These are phyloP conservation scores for Drosophila sturtevanti DNA, from an alignment of 1,140 invertebrate genomes.

Conservation along the genomic window DNA sequence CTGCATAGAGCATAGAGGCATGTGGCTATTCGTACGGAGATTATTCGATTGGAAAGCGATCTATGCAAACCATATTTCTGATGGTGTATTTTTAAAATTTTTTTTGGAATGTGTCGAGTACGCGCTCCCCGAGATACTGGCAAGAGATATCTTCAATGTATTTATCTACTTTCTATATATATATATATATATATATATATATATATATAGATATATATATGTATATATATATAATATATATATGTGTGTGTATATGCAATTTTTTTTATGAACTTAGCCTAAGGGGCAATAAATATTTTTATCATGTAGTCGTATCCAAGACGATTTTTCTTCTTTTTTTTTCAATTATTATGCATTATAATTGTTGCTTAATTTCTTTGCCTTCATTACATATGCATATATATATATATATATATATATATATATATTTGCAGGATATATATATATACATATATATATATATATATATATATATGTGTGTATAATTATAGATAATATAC, in stretches of 20 bases:
- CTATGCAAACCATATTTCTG: no score
- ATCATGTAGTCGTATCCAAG: conserved; percentile 19
- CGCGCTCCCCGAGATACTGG: conserved; percentile 51
- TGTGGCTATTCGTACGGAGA: not conserved
- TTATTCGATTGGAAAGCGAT: no score
- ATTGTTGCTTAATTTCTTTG: conserved; percentile 24
- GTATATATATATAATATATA: conserved; percentile 20
- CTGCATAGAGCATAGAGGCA: not conserved
- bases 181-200: conserved; percentile 21
- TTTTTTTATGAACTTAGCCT: conserved; percentile 69
- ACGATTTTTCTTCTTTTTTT: conserved; percentile 7
- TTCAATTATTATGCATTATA: conserved; percentile 29
- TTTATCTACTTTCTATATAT: conserved; percentile 36
- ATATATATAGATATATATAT: conserved; percentile 45
- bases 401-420: not conserved
- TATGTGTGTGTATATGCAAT: conserved; percentile 38
- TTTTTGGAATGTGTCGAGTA: conserved; percentile 40
- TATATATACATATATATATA: no score
- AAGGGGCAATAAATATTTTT: conserved; percentile 63
- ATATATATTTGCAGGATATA: conserved; percentile 10
- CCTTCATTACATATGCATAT: conserved; percentile 15
- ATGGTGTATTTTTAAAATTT: no score
- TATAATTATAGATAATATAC: conserved; percentile 1
- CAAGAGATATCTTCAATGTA: conserved; percentile 32
- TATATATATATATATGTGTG: not conserved